Base-by-base conservation (phyloP, 1,140 invertebrate genomes). In the Zaprionus ghesquierei region DNA sequence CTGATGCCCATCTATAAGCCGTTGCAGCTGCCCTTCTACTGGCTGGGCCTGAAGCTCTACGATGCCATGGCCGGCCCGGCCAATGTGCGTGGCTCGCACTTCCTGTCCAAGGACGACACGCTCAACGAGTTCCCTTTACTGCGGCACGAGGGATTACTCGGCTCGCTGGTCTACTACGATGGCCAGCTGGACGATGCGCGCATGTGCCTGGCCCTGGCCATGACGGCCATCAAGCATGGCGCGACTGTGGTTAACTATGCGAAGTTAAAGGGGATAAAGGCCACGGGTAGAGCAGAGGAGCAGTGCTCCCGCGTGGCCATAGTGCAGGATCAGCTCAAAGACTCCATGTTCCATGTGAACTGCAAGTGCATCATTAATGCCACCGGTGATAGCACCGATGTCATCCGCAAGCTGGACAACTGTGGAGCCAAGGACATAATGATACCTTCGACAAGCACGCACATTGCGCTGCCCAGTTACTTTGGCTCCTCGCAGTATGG, bases 161-260 rank as follows among this genome's bases (percentile, higher is more conserved):
- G 84, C 9, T 75, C 76, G 0, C 18, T 87, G 12, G 84, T 84
- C 27, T 87, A 89, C 77, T 87, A 89, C 44, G 84, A 89, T 6
- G 69, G 64, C 2, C 84, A 87, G 50, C 2, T 79, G 33, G 84
- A 87, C 25, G 84, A 87, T 23, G 79, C 77, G 5, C 79, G 84
- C 6, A 77, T 87, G 84, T 87, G 84, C 15, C n/a, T 87, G 3
- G 66, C 84, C 0, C n/a, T 87, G 23, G 64, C 66, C 0, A 50
- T 87, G 51, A 77, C 84, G 2, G 84, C 84, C 3, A 69, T 65
- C 8, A 46, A 66, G 6, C 53, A 77, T 20, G 76, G 75, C 9
- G 84, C 84, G 20, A 80, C 44, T 25, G 77, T 77, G 23, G 60
- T 38, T 12, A 87, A 87, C 33, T 72, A 87, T 22, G 25, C 69